Percentiles rank a stretch among this genome's conserved stretches.
phyloP scores from a whole-genome alignment of 2,888 invertebrate genomes.

The Eubasilissa splendida region DNA sequence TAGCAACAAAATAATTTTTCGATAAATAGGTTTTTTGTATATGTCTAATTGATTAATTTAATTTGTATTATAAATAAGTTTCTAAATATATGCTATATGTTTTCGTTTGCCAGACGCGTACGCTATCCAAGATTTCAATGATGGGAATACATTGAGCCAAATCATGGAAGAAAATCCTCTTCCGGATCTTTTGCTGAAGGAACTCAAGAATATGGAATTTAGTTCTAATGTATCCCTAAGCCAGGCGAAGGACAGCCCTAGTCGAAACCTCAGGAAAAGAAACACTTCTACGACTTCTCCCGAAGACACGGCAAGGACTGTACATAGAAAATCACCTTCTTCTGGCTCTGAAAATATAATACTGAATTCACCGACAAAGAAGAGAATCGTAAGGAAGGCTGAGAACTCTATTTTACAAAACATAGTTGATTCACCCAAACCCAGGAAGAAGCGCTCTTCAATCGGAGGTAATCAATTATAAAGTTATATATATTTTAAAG shows the following conservation, averaged over 20 bases:
- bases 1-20: no score
- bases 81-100: not conserved
- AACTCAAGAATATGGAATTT: not conserved
- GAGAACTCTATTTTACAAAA: conserved; percentile 41
- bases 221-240: not conserved
- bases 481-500: not conserved
- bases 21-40: no score
- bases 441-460: conserved; percentile 43
- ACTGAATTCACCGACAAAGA: conserved; percentile 35
- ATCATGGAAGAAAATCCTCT: conserved; percentile 26
- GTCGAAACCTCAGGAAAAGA: conserved; percentile 42
- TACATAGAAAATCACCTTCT: not conserved
- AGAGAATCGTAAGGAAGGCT: conserved; percentile 29
- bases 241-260: conserved; percentile 35
- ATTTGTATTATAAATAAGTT: not conserved
- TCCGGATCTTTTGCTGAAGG: not conserved
- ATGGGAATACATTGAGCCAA: not conserved
- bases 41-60: no score
- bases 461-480: conserved; percentile 21
- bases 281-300: conserved; percentile 6
- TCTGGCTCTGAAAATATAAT: not conserved
- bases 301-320: not conserved
- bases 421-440: conserved; percentile 54
- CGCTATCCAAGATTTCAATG: not conserved
- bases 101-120: not conserved